Conservation (phyloP, 1,140 invertebrate species). For the Drosophila sturtevanti region DNA sequence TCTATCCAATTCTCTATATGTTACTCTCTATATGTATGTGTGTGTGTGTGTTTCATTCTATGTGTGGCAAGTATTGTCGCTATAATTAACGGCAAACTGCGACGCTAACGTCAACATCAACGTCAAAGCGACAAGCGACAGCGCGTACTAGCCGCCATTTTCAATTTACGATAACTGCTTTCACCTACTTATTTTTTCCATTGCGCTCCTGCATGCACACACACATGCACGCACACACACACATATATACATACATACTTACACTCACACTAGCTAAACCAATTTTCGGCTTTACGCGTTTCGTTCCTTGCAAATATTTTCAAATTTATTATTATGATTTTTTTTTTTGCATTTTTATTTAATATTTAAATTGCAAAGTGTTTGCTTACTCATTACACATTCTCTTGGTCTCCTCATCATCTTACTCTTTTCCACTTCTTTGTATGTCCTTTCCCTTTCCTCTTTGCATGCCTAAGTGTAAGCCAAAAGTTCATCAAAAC, state of each 20-base stretch:
- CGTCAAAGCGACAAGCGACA: conserved; percentile 63
- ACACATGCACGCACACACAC: conserved; percentile 1
- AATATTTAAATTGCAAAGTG: conserved; percentile 66
- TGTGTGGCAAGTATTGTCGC: conserved; percentile 71
- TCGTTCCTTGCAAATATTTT: conserved; percentile 17
- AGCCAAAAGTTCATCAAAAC: conserved; percentile 55
- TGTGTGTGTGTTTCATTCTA: conserved; percentile 9
- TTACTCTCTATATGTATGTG: conserved; percentile 6
- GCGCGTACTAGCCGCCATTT: conserved; percentile 79
- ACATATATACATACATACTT: conserved; percentile 11
- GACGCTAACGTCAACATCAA: conserved; percentile 24
- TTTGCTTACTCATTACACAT: conserved; percentile 53
- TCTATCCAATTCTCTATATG: neutral
- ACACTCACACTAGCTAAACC: conserved; percentile 27
- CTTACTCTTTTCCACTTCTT: conserved; percentile 13
- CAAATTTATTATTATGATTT: conserved; percentile 30
- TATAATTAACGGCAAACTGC: conserved; percentile 72
- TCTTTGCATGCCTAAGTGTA: conserved; percentile 52
- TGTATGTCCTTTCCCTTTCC: neutral
- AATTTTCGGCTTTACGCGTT: conserved; percentile 36
- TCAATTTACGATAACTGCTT: conserved; percentile 78
- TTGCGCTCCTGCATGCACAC: conserved; percentile 48
- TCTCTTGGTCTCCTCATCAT: conserved; percentile 31
- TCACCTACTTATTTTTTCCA: conserved; percentile 70
- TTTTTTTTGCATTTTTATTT: conserved; percentile 39